Base-by-base conservation (phyloP, 53 echinoderm and acorn worm genomes). In the Patiria pectinifera region DNA sequence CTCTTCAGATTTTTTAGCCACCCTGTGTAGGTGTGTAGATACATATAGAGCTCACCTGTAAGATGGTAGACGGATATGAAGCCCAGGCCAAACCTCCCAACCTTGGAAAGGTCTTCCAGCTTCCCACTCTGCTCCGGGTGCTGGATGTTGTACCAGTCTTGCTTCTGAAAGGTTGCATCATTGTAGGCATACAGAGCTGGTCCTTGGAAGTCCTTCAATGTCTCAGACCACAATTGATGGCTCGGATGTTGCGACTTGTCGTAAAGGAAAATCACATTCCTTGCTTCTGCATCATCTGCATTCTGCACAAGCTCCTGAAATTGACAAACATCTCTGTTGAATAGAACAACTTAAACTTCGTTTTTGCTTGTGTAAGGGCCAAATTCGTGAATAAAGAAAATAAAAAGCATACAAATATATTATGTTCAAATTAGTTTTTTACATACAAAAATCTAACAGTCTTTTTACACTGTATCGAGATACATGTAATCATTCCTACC, bases 31-130 rank as follows among this genome's bases (percentile, higher is more conserved):
- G 35, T 0, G 35, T 35, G 35, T 35, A 35, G 35, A 35, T 35
- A 35, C 35, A 35, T 35, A 1, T 35, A 35, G 0, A 35, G 35
- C 92, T 62, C n/a, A 96, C 98, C 98, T 94, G 98, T 98, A 19
- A 96, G 46, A 78, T 98, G 98, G 84, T 98, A 98, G 21, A 98
- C 98, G 18, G 98, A 98, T 46, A 93, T 96, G 89, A 98, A 98
- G 63, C 98, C 98, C 14, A 98, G 94, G 6, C 98, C 98, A 84
- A 98, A 98, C 35, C 98, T 93, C 3, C 98, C 98, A 80, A 98
- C 95, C 80, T 96, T 96, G 6, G 94, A 71, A 0, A 74, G 94
- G 89, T 98, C 90, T 8, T 94, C 83, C 92, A 92, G 87, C 89
- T 98, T 98, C 6, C 83, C 91, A 79, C 96, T 96, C 69, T 93